Evolutionary conservation across 2,888 invertebrate genomes (phyloP).

Genomic region (Eristalis arbustorum): DNA sequence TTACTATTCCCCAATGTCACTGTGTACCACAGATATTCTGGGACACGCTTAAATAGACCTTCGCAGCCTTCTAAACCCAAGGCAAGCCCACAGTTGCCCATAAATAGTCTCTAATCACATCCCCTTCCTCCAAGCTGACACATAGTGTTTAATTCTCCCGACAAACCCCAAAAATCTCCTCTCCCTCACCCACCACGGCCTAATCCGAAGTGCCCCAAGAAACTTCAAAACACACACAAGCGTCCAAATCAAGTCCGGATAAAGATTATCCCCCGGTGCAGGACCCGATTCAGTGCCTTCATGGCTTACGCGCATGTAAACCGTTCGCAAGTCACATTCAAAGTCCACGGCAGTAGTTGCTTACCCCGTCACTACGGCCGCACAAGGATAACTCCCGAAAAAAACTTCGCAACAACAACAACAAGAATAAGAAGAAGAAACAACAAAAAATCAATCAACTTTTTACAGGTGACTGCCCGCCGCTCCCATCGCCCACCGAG

Average conservation of each 20-base stretch:
- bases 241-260: not conserved
- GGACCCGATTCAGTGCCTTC: not conserved
- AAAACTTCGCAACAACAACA: not conserved
- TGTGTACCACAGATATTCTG: too few relatives aligned
- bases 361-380: not conserved
- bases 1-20: too few relatives aligned
- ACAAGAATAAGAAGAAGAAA: not conserved
- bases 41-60: too few relatives aligned
- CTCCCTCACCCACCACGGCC: not conserved
- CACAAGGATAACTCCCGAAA: not conserved
- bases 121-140: too few relatives aligned
- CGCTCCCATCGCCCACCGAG: not conserved
- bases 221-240: not conserved
- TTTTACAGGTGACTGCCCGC: slow-evolving; percentile 48
- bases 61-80: too few relatives aligned
- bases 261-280: not conserved
- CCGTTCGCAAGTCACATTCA: not conserved
- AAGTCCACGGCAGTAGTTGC: not conserved
- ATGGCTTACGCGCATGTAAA: not conserved
- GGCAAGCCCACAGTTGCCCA: too few relatives aligned
- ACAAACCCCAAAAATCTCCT: too few relatives aligned
- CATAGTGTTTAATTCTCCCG: too few relatives aligned
- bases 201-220: not conserved
- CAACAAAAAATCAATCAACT: slow-evolving; percentile 65
- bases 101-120: too few relatives aligned